These are phyloP conservation scores for Liasis olivaceus DNA, from an alignment of 2,797 vertebrate species.

Conservation along the genomic window DNA sequence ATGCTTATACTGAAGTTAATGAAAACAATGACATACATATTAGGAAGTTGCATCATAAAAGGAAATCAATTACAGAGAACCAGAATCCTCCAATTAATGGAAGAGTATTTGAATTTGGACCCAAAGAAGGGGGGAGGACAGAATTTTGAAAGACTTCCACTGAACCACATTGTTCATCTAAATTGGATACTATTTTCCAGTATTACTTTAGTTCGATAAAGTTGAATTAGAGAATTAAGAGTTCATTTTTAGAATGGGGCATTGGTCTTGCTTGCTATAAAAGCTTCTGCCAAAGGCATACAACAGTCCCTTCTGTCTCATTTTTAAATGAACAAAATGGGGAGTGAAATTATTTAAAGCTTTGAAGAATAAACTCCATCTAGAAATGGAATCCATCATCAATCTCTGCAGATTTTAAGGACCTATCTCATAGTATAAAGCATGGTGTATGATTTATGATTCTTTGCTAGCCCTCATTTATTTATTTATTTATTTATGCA, in stretches of 20 bases:
- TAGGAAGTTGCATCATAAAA: not conserved
- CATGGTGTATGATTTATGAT: not conserved
- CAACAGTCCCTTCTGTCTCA: slow-evolving; percentile 24
- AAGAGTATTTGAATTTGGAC: not conserved
- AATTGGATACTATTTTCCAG: slow-evolving; percentile 21
- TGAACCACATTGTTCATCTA: slow-evolving; percentile 11
- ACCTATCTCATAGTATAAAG: not conserved
- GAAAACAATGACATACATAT: not conserved
- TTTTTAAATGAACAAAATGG: slow-evolving; percentile 20
- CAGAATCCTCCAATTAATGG: slow-evolving; percentile 6
- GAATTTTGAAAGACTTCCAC: slow-evolving; percentile 12
- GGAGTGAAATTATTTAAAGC: slow-evolving; percentile 26
- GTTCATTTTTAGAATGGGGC: not conserved
- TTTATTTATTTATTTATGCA: too few species aligned
- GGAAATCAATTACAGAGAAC: not conserved
- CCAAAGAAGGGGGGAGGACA: too few species aligned
- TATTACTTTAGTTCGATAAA: not conserved
- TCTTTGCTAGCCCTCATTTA: not conserved
- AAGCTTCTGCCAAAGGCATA: slow-evolving; percentile 8
- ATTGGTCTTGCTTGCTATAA: slow-evolving; percentile 22
- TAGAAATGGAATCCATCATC: slow-evolving; percentile 39
- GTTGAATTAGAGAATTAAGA: slow-evolving; percentile 28
- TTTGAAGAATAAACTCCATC: slow-evolving; percentile 46
- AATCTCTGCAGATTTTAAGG: not conserved
- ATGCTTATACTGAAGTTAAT: slow-evolving; percentile 3